Conservation (phyloP, 2,113 vertebrate species). For the Syngnathus scovelli region DNA sequence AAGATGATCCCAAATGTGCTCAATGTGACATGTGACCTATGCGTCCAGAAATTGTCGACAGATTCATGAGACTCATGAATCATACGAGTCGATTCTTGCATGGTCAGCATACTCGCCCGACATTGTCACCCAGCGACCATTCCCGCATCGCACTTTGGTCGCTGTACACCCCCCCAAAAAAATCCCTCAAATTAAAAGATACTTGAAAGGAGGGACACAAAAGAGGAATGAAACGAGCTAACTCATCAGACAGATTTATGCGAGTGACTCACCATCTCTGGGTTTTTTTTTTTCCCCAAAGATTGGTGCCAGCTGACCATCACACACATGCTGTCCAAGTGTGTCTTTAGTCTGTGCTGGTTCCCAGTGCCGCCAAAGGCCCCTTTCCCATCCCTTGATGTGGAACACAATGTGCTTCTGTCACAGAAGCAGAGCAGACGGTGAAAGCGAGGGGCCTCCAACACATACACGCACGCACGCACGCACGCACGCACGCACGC, state of each 20-base stretch:
- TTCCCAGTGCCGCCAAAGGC: slow-evolving; percentile 79
- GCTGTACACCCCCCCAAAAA: too few relatives aligned
- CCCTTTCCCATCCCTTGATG: slow-evolving; percentile 82
- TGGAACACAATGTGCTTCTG: slow-evolving; percentile 89
- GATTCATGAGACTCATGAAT: too few relatives aligned
- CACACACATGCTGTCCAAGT: slow-evolving; percentile 53
- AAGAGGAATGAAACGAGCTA: not conserved
- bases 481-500: slow-evolving; percentile 20
- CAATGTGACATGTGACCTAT: not conserved
- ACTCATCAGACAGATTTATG: slow-evolving; percentile 20
- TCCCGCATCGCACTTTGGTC: too few relatives aligned
- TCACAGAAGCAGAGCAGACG: slow-evolving; percentile 65
- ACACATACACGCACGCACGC: not conserved
- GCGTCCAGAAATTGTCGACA: too few relatives aligned
- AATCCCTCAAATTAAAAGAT: too few relatives aligned
- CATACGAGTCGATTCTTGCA: too few relatives aligned
- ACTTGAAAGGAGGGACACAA: not conserved
- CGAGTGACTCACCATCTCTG: slow-evolving; percentile 39
- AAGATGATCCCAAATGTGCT: not conserved
- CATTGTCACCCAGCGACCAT: not conserved
- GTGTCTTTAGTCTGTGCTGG: slow-evolving; percentile 56
- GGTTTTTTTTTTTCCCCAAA: slow-evolving; percentile 25
- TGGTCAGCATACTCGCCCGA: not conserved
- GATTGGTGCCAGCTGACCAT: slow-evolving; percentile 40
- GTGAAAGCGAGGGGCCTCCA: slow-evolving; percentile 62